Evolutionary conservation across 2,888 invertebrate species (phyloP), one percentile per base, ranked within the genome.

Genomic region (Athalia circularis): DNA sequence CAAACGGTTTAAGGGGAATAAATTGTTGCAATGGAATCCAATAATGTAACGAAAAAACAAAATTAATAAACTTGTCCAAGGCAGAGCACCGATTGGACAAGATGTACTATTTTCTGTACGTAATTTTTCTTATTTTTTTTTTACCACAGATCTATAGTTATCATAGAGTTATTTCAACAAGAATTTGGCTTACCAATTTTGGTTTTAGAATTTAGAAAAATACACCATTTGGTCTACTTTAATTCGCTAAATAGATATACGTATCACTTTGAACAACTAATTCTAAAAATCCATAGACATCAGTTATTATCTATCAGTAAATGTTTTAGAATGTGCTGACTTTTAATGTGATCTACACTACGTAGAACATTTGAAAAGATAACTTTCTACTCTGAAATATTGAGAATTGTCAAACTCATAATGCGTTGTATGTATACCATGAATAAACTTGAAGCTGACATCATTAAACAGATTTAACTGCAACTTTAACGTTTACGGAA

Each of bases 181-280:
- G 79, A 80, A 65, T 78, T 74, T 78, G 78, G 70, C 78, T 78
- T 78, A 80, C 81, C 67, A 83, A 82, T 83, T 82, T 84, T 82
- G 83, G 78, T 76, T 80, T 82, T 81, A 64, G 74, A 84, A 83
- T 85, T 85, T 85, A 83, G 83, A 84, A 86, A 86, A 86, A 86
- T 85, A 86, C 81, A 84, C 82, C 83, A 80, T 85, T 82, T 83
- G 81, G 82, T 82, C 85, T 87, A 88, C 81, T 88, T 83, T 86
- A 81, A 82, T 78, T 83, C 79, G 82, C 86, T 87, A 87, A 80
- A 82, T 84, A 84, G 82, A 80, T 84, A 85, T 84, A 84, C 77
- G 82, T 87, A 87, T 88, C 87, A 87, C 85, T 85, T 85, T 83
- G 82, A 84, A 81, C 84, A 86, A 84, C 83, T 82, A 84, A 82